Evolutionary conservation across 2,113 vertebrate species (phyloP), one percentile per base, ranked within the genome.

Genomic region (Hippocampus comes): DNA sequence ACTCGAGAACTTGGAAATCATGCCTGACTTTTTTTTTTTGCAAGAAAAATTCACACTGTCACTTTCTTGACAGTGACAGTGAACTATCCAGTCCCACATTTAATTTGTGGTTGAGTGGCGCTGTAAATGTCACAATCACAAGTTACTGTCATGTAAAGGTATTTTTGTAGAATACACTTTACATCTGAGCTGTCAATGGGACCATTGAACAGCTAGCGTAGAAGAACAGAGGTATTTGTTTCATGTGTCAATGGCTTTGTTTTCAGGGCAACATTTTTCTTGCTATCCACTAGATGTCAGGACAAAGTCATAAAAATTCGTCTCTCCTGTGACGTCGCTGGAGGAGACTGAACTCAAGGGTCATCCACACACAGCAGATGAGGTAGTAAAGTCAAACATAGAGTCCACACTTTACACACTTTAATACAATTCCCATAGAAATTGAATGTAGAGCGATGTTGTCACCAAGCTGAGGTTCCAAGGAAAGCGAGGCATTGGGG

Each of bases 261-360:
- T 43, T 67, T 74, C n/a, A 73, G 41, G 74, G 23, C 38, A 68
- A 17, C 21, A 66, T 51, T 23, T 51, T 38, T 72, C 56, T 68
- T n/a, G 18, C 18, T 48, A 80, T 87, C 89, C 89, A 90, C 86
- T 88, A 89, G 88, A 83, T 87, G 88, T 90, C 89, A 90, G 88
- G 74, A 59, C 76, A 84, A 87, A 51, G 38, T 87, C 82, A 84
- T 81, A 77, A 65, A 87, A 87, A 86, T 68, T 75, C 14, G 23
- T n/a, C 14, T 48, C 14, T 15, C 11, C 27, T 17, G 12, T 23
- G 21, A 43, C 41, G 41, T 25, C 23, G 12, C 23, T 57, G 23
- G 25, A 23, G 55, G 20, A 65, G 67, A 34, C 41, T 49, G 63
- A 73, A 68, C 61, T 71, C 46, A 70, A 72, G 11, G 46, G 23